phyloP scores from a whole-genome alignment of 2,888 invertebrate species.

The Octonoba sinensis region DNA sequence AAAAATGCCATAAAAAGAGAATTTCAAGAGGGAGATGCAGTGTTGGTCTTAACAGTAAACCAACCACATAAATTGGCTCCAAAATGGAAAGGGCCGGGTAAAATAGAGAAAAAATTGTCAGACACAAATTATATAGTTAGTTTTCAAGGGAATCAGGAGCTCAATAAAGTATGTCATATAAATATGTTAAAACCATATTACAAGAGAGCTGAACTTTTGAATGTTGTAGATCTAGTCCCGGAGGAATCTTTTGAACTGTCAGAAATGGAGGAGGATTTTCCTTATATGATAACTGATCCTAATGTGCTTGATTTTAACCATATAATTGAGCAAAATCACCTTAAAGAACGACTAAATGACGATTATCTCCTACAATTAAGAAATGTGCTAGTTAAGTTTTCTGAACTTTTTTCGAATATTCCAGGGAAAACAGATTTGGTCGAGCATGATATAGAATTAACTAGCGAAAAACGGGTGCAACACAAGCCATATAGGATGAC shows the following conservation, averaged over 20 bases:
- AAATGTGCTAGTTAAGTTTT: neutral
- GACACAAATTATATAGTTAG: neutral
- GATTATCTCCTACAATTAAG: neutral
- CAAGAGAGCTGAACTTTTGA: neutral
- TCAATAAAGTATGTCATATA: neutral
- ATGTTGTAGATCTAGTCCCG: neutral
- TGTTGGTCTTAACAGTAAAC: neutral
- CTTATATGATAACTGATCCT: neutral
- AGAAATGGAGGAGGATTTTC: neutral
- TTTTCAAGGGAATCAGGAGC: neutral
- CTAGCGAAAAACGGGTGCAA: neutral
- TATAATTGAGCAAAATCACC: neutral
- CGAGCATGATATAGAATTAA: neutral
- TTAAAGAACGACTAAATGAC: neutral
- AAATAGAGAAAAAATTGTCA: neutral
- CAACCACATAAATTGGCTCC: slow-evolving; percentile 2
- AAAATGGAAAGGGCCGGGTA: neutral
- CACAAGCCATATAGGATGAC: neutral
- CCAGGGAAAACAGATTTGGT: neutral
- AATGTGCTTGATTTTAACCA: neutral
- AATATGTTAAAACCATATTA: neutral
- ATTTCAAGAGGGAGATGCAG: neutral
- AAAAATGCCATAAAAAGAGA: slow-evolving; percentile 4
- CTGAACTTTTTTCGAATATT: neutral
- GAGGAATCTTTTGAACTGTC: neutral